Conservation (phyloP, 1,140 invertebrate genomes). For the Trichonephila clavipes region DNA sequence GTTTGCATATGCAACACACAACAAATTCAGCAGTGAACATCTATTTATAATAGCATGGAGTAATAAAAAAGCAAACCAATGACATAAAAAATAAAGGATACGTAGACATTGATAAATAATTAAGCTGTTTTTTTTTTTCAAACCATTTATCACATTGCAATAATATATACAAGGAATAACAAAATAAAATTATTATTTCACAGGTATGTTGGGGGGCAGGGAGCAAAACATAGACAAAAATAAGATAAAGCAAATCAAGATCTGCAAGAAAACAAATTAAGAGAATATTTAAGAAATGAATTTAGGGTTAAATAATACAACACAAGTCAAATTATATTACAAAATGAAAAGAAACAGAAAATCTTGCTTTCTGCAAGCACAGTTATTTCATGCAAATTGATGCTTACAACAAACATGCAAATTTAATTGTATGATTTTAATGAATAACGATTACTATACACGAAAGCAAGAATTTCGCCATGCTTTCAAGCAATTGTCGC, state of each 20-base stretch:
- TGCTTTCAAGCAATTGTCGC: slow-evolving; percentile 21
- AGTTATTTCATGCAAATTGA: background rate
- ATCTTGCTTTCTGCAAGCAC: slow-evolving; percentile 20
- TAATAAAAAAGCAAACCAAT: too few relatives aligned
- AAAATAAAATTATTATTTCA: background rate
- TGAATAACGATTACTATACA: background rate
- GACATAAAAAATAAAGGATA: too few relatives aligned
- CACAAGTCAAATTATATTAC: background rate
- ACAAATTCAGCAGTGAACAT: too few relatives aligned
- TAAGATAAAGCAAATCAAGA: background rate
- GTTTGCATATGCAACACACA: too few relatives aligned
- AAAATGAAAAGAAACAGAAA: slow-evolving; percentile 17
- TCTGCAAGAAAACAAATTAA: background rate
- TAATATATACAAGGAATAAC: too few relatives aligned
- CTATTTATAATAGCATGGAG: too few relatives aligned
- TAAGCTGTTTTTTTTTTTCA: too few relatives aligned
- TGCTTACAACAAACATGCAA: background rate
- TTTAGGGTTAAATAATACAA: background rate
- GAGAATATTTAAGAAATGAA: background rate
- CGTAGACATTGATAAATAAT: too few relatives aligned
- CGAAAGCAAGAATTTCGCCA: slow-evolving; percentile 39
- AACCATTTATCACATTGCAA: too few relatives aligned
- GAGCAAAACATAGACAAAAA: background rate
- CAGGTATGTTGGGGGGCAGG: background rate
- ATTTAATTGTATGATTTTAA: background rate